Evolutionary conservation across 2,797 vertebrate species (phyloP).

Genomic region (Bradypodion ventrale): DNA sequence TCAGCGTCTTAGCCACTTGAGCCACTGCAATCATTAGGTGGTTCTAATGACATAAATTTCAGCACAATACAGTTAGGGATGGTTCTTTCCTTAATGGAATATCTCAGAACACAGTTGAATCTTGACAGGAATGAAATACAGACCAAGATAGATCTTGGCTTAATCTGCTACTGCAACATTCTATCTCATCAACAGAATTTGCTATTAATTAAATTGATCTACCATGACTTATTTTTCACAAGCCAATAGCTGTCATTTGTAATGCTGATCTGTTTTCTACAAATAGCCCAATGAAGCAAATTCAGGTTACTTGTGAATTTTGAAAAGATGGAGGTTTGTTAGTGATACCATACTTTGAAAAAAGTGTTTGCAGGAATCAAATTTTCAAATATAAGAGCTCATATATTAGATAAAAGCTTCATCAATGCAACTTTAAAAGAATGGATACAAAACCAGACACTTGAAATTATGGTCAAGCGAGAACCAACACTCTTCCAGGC

Average conservation of each 20-base stretch:
- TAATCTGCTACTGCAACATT: neutral
- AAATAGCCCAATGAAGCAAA: neutral
- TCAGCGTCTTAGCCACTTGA: too few species aligned
- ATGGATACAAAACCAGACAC: constrained; percentile 3
- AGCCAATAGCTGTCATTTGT: neutral
- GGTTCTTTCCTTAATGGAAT: neutral
- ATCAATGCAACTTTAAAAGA: neutral
- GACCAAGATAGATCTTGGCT: neutral
- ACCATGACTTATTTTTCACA: neutral
- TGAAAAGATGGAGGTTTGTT: neutral
- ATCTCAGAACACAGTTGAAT: neutral
- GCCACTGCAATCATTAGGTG: too few species aligned
- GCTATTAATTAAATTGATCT: neutral
- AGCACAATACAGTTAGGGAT: neutral
- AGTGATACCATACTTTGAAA: neutral
- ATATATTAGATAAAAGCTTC: neutral
- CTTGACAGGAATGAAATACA: neutral
- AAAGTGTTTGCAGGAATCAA: neutral
- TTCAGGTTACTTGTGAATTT: neutral
- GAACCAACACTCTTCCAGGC: neutral
- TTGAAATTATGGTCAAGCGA: neutral
- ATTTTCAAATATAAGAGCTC: constrained; percentile 3
- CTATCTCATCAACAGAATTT: neutral
- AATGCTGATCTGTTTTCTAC: neutral
- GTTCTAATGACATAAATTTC: neutral